Percentiles rank a stretch among this genome's conserved stretches.
Evolutionary conservation across 2,113 vertebrate genomes (phyloP).

Genomic region (Chaenogobius annularis): DNA sequence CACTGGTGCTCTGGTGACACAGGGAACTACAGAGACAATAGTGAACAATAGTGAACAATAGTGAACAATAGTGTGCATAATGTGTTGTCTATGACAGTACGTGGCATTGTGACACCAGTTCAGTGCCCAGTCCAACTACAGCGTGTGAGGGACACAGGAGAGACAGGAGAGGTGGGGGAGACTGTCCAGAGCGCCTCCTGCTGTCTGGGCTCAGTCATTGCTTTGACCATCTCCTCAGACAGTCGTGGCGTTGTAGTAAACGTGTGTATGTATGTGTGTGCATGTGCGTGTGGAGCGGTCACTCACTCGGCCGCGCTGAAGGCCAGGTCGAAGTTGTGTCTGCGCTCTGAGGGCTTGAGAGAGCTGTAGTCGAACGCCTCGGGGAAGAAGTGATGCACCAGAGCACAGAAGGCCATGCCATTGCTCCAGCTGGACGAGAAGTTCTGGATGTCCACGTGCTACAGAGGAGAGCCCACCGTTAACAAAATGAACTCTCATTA

Average conservation of each 20-base stretch:
- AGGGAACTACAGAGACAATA: not conserved
- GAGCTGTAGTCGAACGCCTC: slow-evolving; percentile 93
- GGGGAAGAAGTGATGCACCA: slow-evolving; percentile 97
- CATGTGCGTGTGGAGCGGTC: not conserved
- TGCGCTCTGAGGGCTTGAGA: slow-evolving; percentile 89
- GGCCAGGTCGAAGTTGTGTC: slow-evolving; percentile 95
- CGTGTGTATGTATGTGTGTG: not conserved
- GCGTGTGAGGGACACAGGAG: not conserved
- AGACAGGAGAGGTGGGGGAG: not conserved
- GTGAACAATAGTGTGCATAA: not conserved
- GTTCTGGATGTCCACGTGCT: slow-evolving; percentile 97
- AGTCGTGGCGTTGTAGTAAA: not conserved
- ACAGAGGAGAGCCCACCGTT: not conserved
- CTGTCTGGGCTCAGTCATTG: not conserved
- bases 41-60: not conserved
- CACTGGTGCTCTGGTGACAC: slow-evolving; percentile 46
- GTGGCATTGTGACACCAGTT: not conserved
- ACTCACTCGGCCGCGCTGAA: slow-evolving; percentile 96
- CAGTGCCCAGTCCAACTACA: not conserved
- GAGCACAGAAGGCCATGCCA: slow-evolving; percentile 96
- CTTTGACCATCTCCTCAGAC: not conserved
- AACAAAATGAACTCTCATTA: slow-evolving; percentile 17
- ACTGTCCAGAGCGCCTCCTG: not conserved
- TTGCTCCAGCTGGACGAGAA: slow-evolving; percentile 98
- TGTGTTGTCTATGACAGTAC: not conserved